Evolutionary conservation across 2,888 invertebrate species (phyloP).

Genomic region (Parnassius smintheus): DNA sequence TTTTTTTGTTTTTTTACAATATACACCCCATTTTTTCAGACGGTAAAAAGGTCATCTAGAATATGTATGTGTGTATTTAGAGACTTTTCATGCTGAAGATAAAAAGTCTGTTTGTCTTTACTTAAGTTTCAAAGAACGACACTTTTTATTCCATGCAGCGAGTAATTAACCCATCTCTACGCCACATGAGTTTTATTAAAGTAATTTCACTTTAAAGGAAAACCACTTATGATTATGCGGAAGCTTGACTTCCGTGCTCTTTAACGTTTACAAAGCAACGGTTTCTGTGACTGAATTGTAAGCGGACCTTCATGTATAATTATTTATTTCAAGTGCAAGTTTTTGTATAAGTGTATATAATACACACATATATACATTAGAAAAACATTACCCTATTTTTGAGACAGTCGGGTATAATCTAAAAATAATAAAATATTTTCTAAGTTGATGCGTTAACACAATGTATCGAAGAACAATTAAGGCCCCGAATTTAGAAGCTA

Average conservation of each 20-base stretch:
- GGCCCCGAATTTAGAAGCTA: too few species aligned
- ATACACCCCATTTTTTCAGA: too few species aligned
- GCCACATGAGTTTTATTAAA: conserved; percentile 52
- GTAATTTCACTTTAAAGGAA: conserved; percentile 55
- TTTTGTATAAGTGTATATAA: too few species aligned
- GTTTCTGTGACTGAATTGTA: conserved; percentile 6
- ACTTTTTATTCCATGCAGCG: conserved; percentile 43
- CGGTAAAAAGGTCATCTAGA: too few species aligned
- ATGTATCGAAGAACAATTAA: conserved; percentile 9
- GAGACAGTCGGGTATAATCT: background rate
- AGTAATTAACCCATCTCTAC: conserved; percentile 52
- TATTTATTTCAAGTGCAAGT: too few species aligned
- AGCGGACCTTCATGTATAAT: background rate
- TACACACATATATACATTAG: too few species aligned
- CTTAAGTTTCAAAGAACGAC: conserved; percentile 46
- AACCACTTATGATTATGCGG: conserved; percentile 39
- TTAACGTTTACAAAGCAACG: conserved; percentile 20
- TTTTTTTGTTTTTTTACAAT: too few species aligned
- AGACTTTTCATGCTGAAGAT: conserved; percentile 27
- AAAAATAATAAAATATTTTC: conserved; percentile 25
- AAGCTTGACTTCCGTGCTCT: conserved; percentile 32
- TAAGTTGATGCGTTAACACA: conserved; percentile 35
- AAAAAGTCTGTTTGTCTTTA: conserved; percentile 44
- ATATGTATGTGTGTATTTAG: too few species aligned
- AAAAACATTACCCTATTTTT: too few species aligned